Evolutionary conservation across 1,140 invertebrate genomes (phyloP), one percentile per base, ranked within the genome.

Genomic region (Halesus radiatus): DNA sequence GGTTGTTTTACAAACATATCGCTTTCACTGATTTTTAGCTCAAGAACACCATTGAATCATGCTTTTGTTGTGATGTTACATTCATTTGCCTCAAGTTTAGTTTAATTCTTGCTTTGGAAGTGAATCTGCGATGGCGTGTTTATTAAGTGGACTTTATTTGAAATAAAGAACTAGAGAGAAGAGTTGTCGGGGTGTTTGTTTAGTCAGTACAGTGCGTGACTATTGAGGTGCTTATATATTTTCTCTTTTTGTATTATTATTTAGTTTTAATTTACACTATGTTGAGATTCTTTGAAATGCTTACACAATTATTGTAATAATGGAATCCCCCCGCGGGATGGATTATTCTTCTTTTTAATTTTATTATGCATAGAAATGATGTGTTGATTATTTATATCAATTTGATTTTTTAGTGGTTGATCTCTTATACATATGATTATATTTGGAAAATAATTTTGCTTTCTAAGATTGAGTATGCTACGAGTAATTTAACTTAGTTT

Each of bases 361-460:
- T 58, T 32, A 74, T 66, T 76, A 52, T 80, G 58, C 68, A 78
- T 72, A 79, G 50, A 79, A 80, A 64, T 74, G 37, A 52, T 78
- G 75, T 75, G 70, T 81, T 50, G 81, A 72, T 70, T 80, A 58
- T 75, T 75, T 75, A 75, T 75, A 58, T 75, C 23, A 75, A 83
- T 80, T 60, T 83, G 78, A 83, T 83, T 83, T 83, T 81, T 81
- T 76, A 81, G 74, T 77, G 78, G 68, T 83, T 83, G 82, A 83
- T 83, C 82, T 83, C 82, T 73, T 83, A 83, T 80, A n/a, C n/a
- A n/a, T n/a, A 74, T 80, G 72, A 78, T 83, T 62, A 78, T 83
- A 80, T 79, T 79, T 70, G 78, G 72, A 77, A 80, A 80, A n/a
- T 58, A 76, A 74, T 32, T 58, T 82, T 82, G 54, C 79, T 82